Evolutionary conservation across 2,113 vertebrate species (phyloP).

Genomic region (Myotis brandtii): DNA sequence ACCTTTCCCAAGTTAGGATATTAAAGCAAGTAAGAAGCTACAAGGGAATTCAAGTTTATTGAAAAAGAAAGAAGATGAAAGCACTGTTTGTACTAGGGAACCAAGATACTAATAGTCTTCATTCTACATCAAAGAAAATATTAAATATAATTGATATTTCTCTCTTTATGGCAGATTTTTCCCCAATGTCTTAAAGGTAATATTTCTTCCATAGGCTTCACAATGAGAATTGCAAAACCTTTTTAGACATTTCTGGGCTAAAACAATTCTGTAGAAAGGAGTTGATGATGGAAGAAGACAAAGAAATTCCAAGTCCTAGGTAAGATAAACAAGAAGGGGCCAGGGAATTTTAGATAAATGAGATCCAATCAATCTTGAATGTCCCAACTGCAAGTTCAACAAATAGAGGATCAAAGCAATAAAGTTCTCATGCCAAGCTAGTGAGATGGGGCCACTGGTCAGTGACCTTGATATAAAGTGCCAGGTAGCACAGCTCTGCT

Average conservation of each 20-base stretch:
- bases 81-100: background rate
- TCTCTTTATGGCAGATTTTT: background rate
- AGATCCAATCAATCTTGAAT: background rate
- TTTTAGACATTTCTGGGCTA: background rate
- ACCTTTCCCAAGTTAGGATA: background rate
- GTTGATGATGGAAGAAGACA: background rate
- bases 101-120: background rate
- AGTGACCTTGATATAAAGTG: background rate
- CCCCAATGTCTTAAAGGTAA: background rate
- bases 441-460: background rate
- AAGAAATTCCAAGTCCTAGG: background rate
- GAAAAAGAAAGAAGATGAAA: background rate
- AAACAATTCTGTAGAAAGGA: conserved; percentile 23
- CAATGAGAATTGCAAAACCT: background rate
- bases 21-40: background rate
- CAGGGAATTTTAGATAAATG: background rate
- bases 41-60: background rate
- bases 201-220: conserved; percentile 8
- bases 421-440: background rate
- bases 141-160: background rate
- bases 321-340: background rate
- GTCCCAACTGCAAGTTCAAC: background rate
- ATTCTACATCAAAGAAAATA: background rate
- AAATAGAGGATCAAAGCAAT: background rate
- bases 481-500: background rate